These are phyloP conservation scores for Ylistrum balloti DNA, from an alignment of 1,140 invertebrate species.

Conservation along the genomic window DNA sequence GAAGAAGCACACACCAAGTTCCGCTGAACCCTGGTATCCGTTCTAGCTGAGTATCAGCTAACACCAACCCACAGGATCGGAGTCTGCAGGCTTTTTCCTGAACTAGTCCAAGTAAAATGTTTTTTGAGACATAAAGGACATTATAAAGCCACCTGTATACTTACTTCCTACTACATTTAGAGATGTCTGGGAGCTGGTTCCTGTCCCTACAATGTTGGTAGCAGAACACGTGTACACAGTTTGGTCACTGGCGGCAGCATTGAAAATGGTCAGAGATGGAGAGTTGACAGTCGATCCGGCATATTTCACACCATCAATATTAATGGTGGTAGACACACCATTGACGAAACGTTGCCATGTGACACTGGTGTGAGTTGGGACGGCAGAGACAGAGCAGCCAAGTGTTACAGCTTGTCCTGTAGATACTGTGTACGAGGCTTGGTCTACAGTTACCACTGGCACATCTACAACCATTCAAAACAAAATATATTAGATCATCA, in stretches of 20 bases:
- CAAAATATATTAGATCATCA: too few species aligned
- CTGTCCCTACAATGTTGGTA: neutral
- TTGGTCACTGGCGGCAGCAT: neutral
- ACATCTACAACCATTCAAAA: too few species aligned
- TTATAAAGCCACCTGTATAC: too few species aligned
- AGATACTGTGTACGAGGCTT: conserved; percentile 47
- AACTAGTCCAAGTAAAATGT: too few species aligned
- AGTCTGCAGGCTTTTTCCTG: too few species aligned
- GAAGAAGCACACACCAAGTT: too few species aligned
- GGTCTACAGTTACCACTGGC: conserved; percentile 16
- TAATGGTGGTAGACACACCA: neutral
- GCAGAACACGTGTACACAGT: neutral
- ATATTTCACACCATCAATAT: neutral
- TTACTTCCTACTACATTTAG: conserved; percentile 54
- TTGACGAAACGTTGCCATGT: conserved; percentile 41
- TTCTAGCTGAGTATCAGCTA: too few species aligned
- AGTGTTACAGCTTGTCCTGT: conserved; percentile 52
- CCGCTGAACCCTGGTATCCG: too few species aligned
- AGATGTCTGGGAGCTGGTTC: conserved; percentile 18
- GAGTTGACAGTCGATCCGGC: neutral
- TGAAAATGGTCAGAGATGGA: neutral
- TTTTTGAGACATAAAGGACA: too few species aligned
- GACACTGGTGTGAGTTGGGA: conserved; percentile 42
- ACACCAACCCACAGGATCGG: too few species aligned
- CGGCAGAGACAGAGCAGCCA: conserved; percentile 47